Base-by-base conservation (phyloP, 53 echinoderm and acorn worm genomes). In the Mesocentrotus franciscanus region DNA sequence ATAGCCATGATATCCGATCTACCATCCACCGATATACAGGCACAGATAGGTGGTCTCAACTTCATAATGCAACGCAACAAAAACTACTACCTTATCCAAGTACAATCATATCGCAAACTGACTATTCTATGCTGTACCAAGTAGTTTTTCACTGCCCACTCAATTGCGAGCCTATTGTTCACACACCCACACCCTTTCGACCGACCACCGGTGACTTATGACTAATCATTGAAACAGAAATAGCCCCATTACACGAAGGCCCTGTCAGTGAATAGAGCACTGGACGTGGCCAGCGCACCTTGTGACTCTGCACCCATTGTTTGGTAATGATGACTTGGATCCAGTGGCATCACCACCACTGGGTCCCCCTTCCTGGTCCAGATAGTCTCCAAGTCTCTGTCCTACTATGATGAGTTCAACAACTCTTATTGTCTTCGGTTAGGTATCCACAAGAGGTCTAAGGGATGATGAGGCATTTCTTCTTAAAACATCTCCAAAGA, bases 311-410 rank as follows among this genome's bases (percentile, higher is more conserved):
- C 57, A 9, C 92, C 92, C 92, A 92, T 92, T 92, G 92, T 92
- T 92, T 26, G 4, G 55, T 36, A 27, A 92, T 92, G 75, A 56
- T 92, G 91, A 72, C 26, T 74, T 56, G 92, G 92, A 71, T 71
- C 75, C 42, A 70, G 68, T 92, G 92, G 76, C 92, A 92, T 92
- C 76, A 92, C 56, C 90, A 85, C 66, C 92, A 91, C 87, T 57
- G 64, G 29, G 13, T 62, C 91, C 64, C 90, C 91, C 64, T 62
- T 91, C 61, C 62, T 64, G 16, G 91, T 90, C 35, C 59, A 64
- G 66, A 91, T 27, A 57, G 57, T 56, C 58, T 58, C 57, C n/a
- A 27, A 26, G 49, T 55, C 87, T 27, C 12, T 26, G 27, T 33
- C 57, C 39, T 1, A 29, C 87, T 33, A 58, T 27, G n/a, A 58